Conservation (phyloP, 2,113 vertebrate species). For the Centropus bengalensis region DNA sequence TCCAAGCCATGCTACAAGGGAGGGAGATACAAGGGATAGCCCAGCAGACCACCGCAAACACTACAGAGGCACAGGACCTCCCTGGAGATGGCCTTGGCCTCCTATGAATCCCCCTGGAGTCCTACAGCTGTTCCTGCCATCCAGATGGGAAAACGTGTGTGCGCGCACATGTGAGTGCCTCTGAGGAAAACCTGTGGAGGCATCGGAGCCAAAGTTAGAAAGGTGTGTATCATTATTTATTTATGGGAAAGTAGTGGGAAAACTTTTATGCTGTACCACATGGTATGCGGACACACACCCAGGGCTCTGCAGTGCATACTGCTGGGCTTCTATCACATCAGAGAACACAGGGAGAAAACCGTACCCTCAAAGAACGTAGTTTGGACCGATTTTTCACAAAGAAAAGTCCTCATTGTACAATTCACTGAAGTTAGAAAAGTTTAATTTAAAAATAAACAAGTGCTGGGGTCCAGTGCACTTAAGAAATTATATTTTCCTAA, state of each 20-base stretch:
- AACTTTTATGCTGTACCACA: accelerated
- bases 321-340: not conserved
- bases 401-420: not conserved
- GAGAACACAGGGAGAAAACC: accelerated
- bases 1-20: not conserved
- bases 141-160: not conserved
- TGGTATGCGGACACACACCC: not conserved
- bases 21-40: not conserved
- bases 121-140: slow-evolving; percentile 3
- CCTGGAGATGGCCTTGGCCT: not conserved
- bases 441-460: not conserved
- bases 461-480: not conserved
- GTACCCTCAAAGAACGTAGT: accelerated
- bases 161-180: accelerated
- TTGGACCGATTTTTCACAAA: not conserved
- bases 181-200: not conserved
- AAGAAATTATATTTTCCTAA: not conserved
- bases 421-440: not conserved
- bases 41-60: not conserved
- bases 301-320: not conserved
- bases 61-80: not conserved
- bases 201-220: not conserved
- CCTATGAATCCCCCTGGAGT: not conserved
- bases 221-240: accelerated
- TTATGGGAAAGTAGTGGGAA: not conserved